Percentiles rank a stretch among this genome's conserved stretches.
Conservation (phyloP, 2,113 vertebrate genomes). For the Eulacestoma nigropectus region DNA sequence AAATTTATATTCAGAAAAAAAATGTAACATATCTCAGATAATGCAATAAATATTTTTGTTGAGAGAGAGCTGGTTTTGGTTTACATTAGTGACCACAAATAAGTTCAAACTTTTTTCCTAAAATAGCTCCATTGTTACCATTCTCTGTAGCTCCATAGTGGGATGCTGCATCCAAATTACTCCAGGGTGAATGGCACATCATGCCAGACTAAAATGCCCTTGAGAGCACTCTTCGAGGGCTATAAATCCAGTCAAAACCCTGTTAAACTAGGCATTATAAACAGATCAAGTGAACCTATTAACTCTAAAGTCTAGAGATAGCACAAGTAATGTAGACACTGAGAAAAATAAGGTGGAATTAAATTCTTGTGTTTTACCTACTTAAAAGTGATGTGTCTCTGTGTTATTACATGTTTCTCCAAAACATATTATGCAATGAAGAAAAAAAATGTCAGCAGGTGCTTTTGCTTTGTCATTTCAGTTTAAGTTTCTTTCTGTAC, state of each 20-base stretch:
- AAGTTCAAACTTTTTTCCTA: background rate
- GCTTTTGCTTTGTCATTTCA: background rate
- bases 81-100: background rate
- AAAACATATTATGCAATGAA: background rate
- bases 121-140: background rate
- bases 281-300: background rate
- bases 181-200: accelerated
- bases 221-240: background rate
- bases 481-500: background rate
- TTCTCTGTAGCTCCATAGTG: background rate
- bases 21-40: background rate
- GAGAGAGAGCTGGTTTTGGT: background rate
- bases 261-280: background rate
- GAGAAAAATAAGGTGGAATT: background rate
- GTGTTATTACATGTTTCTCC: background rate
- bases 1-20: background rate
- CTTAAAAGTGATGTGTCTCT: background rate
- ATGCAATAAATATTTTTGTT: background rate
- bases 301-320: background rate
- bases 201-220: background rate
- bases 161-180: background rate
- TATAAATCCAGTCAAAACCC: background rate
- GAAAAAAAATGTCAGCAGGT: background rate
- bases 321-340: background rate
- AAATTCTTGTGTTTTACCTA: background rate